phyloP scores from a whole-genome alignment of 92 coral and sea anemone species.

The Phenganax subtilis region DNA sequence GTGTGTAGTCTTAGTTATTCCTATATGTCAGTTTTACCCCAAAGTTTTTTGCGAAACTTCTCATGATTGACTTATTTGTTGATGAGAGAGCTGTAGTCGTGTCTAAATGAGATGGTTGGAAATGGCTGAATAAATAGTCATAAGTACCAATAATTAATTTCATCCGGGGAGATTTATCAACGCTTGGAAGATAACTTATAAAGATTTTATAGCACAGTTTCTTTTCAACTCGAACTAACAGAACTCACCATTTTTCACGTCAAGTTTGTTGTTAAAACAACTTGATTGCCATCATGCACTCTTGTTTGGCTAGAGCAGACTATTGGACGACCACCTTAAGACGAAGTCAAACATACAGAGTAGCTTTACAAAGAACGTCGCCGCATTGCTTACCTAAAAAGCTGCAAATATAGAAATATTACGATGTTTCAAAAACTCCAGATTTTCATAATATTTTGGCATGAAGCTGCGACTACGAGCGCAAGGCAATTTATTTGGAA shows the following conservation, averaged over 20 bases:
- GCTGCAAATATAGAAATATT: neutral
- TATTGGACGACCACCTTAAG: neutral
- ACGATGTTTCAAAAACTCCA: neutral
- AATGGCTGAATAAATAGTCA: too few species aligned
- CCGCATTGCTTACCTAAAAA: neutral
- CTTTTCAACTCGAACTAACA: too few species aligned
- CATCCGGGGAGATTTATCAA: too few species aligned
- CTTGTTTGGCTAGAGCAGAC: neutral
- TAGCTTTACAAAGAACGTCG: neutral
- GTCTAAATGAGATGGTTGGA: too few species aligned
- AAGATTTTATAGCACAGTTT: too few species aligned
- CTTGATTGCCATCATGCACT: neutral
- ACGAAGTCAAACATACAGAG: neutral
- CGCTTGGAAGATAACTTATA: too few species aligned
- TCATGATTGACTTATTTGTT: neutral
- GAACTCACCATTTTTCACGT: too few species aligned
- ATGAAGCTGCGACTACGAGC: neutral
- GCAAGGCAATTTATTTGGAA: neutral
- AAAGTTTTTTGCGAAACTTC: neutral
- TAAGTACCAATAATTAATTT: too few species aligned
- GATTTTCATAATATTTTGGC: neutral
- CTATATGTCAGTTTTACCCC: neutral
- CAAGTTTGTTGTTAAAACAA: too few species aligned
- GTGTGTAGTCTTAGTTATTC: neutral
- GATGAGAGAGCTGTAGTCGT: neutral